Evolutionary conservation across 2,113 vertebrate species (phyloP), one percentile per base, ranked within the genome.

Genomic region (Alligator mississippiensis): DNA sequence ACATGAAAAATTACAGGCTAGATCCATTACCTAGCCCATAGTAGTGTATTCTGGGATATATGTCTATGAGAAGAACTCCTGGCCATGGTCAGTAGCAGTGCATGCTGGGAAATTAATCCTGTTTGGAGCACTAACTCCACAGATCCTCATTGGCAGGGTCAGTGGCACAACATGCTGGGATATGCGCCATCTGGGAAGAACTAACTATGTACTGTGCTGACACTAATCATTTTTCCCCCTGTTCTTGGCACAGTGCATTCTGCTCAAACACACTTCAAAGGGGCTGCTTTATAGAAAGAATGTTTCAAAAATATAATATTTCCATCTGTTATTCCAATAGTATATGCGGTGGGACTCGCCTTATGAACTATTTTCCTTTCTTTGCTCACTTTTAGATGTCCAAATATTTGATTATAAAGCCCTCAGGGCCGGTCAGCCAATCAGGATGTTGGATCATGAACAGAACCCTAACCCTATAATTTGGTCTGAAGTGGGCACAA

Each of bases 311-410:
- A 97, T 95, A 90, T 91, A 94, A 96, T 97, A 97, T 98, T 98
- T 97, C 98, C 98, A 98, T 97, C 97, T 98, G 98, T 97, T 98
- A 97, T 97, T 98, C 94, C 97, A 96, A 96, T 95, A 96, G 93
- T 95, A 90, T 96, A 87, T 93, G 95, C 94, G 82, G 76, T 93
- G 96, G 95, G 96, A 96, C 90, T 97, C 93, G 94, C 94, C 97
- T 97, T 88, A 66, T 38, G 60, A 94, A 84, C 92, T 84, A 85
- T 95, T 97, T 95, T 97, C 94, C 77, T 95, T 96, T 95, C 95
- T 93, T 96, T 96, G 92, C 84, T 96, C 96, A 85, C 87, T 96
- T 93, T 95, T 95, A 94, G 63, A 96, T 63, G 68, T 80, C 95
- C 95, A 96, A 97, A 96, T 87, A 88, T 85, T 94, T 77, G 55